Percentiles rank a stretch among this genome's conserved stretches.
Conservation (phyloP, 35 echinoderm and acorn worm species). For the Heliocidaris tuberculata region DNA sequence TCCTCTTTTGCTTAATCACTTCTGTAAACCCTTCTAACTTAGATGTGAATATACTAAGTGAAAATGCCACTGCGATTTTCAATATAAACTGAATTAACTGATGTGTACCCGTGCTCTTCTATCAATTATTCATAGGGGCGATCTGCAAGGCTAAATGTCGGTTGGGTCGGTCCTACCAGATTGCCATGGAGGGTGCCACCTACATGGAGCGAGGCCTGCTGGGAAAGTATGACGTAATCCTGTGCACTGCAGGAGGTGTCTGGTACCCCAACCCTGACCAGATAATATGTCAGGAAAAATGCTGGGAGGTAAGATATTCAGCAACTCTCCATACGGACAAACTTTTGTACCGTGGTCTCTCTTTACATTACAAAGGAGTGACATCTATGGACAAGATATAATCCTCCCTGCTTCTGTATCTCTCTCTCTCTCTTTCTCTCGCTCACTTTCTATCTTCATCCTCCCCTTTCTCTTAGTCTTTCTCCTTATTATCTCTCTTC, state of each 20-base stretch:
- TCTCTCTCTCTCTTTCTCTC: not conserved
- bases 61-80: not conserved
- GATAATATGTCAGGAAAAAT: slow-evolving; percentile 54
- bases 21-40: not conserved
- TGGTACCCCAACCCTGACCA: slow-evolving; percentile 62
- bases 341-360: not conserved
- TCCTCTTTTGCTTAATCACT: not conserved
- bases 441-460: not conserved
- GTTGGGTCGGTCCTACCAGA: not conserved
- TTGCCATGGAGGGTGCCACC: slow-evolving; percentile 1
- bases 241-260: slow-evolving; percentile 54
- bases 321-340: not conserved
- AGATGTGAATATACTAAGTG: not conserved
- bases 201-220: slow-evolving; percentile 1
- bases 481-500: too few species aligned
- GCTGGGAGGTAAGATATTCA: slow-evolving; percentile 54
- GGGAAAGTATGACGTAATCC: slow-evolving; percentile 22
- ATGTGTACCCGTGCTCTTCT: not conserved
- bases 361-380: not conserved
- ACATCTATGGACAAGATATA: not conserved
- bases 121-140: not conserved
- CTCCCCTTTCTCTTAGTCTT: too few species aligned
- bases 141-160: not conserved
- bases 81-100: not conserved
- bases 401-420: too few species aligned